These are phyloP conservation scores for Chloroclystis v-ata DNA, from an alignment of 2,888 invertebrate genomes.

Conservation along the genomic window DNA sequence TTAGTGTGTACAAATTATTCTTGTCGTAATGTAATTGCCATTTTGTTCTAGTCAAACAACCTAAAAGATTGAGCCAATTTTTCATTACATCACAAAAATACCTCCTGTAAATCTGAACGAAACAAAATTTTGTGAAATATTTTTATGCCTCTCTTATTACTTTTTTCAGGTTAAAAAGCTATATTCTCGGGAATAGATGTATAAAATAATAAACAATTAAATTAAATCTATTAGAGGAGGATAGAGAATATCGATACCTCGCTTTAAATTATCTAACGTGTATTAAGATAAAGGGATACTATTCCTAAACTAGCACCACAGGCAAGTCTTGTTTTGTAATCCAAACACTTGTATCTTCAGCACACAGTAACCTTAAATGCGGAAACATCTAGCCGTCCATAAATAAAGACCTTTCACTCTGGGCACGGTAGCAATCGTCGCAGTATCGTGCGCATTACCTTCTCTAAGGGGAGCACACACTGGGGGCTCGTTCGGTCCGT, in stretches of 20 bases:
- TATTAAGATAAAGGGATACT: too few species aligned
- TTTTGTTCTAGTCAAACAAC: conserved; percentile 16
- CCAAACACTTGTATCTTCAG: neutral
- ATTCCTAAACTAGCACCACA: too few species aligned
- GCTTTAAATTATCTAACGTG: too few species aligned
- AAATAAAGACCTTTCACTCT: conserved; percentile 26
- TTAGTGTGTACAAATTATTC: neutral
- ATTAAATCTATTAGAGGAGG: too few species aligned
- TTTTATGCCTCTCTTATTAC: too few species aligned
- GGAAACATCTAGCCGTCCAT: conserved; percentile 21
- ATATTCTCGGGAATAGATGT: too few species aligned
- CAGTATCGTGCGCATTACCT: conserved; percentile 29
- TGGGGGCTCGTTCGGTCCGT: conserved; percentile 47
- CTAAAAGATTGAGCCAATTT: conserved; percentile 1
- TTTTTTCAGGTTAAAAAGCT: too few species aligned
- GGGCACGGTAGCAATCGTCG: conserved; percentile 27
- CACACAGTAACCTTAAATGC: neutral
- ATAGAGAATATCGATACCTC: too few species aligned
- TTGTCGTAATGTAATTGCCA: neutral
- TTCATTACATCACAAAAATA: neutral
- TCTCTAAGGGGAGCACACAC: conserved; percentile 42
- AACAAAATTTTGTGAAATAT: too few species aligned
- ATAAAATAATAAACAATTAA: too few species aligned
- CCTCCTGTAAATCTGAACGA: too few species aligned
- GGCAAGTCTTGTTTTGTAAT: too few species aligned